Conservation (phyloP, 2,888 invertebrate genomes). For the Drosophila lutescens region DNA sequence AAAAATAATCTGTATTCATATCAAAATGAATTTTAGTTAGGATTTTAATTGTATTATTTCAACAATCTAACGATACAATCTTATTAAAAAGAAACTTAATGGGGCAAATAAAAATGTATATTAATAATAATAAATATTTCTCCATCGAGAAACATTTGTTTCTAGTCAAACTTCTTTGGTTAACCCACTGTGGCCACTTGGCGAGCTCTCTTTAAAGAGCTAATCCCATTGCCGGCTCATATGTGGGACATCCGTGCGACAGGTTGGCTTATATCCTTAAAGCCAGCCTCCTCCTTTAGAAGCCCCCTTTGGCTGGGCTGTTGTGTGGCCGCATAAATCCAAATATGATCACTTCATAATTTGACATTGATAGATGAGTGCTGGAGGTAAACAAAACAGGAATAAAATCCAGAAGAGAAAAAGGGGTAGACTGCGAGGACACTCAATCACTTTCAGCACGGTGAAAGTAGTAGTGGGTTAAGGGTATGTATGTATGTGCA, state of each 20-base stretch:
- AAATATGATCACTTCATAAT: conserved; percentile 85
- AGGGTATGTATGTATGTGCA: conserved; percentile 18
- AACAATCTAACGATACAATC: not conserved
- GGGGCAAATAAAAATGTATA: no score
- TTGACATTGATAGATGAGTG: conserved; percentile 84
- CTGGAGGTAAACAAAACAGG: conserved; percentile 52
- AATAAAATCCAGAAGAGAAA: conserved; percentile 51
- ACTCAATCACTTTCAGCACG: conserved; percentile 70
- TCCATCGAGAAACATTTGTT: no score
- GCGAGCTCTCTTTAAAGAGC: conserved; percentile 29
- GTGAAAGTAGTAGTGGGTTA: conserved; percentile 18
- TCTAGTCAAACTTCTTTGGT: no score
- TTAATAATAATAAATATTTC: no score
- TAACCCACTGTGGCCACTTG: conserved; percentile 22
- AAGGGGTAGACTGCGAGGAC: conserved; percentile 31
- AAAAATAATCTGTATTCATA: no score
- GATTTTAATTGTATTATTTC: not conserved
- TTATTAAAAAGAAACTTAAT: no score
- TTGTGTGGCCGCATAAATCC: conserved; percentile 82
- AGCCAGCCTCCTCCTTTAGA: not conserved
- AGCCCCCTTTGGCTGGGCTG: not conserved
- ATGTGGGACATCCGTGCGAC: conserved; percentile 46
- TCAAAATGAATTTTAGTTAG: no score
- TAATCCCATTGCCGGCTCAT: conserved; percentile 20
- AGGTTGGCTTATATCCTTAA: conserved; percentile 46